Evolutionary conservation across 92 coral and sea anemone genomes (phyloP).

Genomic region (Zoanthus sansibaricus): DNA sequence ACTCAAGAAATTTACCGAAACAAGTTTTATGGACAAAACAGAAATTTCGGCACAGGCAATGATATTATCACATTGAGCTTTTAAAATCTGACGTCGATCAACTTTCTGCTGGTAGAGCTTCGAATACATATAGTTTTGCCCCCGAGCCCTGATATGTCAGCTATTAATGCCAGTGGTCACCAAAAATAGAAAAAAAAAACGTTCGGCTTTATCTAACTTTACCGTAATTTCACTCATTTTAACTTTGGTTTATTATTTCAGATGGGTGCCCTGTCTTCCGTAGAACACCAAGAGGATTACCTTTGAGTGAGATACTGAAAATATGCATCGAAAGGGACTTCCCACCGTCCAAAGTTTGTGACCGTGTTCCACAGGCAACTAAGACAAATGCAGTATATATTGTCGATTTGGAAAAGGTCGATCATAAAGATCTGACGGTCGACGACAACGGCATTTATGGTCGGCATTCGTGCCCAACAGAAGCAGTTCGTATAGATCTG

Average conservation of each 20-base stretch:
- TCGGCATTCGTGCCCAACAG: constrained; percentile 56
- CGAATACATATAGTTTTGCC: not conserved
- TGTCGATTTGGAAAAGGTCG: constrained; percentile 33
- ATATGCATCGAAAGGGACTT: constrained; percentile 19
- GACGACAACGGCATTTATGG: constrained; percentile 59
- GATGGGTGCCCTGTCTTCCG: constrained; percentile 13
- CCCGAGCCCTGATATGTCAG: constrained; percentile 7
- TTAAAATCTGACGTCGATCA: not conserved
- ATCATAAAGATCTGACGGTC: constrained; percentile 44
- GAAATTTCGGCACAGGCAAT: not conserved
- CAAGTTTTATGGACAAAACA: not conserved
- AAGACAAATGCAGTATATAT: constrained; percentile 14
- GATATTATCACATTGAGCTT: not conserved
- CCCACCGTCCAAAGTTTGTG: constrained; percentile 13
- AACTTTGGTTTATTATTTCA: constrained; percentile 4
- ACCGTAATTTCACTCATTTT: not conserved
- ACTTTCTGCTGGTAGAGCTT: not conserved
- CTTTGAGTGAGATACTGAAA: constrained; percentile 1
- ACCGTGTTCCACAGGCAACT: constrained; percentile 15
- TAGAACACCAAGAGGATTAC: constrained; percentile 23
- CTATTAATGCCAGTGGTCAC: not conserved
- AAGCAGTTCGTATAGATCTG: constrained; percentile 22
- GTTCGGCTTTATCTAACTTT: not conserved
- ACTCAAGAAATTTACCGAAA: constrained; percentile 12
- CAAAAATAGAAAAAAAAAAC: not conserved